Evolutionary conservation across 2,797 vertebrate species (phyloP).

Genomic region (Micrastur ruficollis): DNA sequence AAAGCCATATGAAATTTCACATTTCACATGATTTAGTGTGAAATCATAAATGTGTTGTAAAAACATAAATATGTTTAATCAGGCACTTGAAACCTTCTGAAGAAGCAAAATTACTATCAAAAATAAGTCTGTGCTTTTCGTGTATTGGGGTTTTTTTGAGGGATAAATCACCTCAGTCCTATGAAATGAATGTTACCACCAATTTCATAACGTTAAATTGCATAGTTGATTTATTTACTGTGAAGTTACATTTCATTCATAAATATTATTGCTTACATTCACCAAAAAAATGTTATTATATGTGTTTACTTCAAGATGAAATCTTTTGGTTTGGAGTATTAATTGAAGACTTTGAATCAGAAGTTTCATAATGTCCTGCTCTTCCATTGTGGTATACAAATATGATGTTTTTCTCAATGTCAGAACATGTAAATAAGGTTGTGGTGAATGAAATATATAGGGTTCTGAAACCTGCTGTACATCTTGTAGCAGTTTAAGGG

Average conservation of each 20-base stretch:
- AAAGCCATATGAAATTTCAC: neutral
- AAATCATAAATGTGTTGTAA: neutral
- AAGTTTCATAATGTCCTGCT: neutral
- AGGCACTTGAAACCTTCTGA: neutral
- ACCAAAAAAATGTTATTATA: neutral
- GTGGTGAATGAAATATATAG: neutral
- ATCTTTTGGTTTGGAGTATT: neutral
- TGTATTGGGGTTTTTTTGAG: neutral
- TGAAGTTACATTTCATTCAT: neutral
- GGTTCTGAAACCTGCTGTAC: neutral
- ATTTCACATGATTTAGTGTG: neutral
- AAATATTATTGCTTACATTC: neutral
- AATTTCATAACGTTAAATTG: neutral
- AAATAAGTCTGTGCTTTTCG: neutral
- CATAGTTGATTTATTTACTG: neutral
- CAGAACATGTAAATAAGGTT: neutral
- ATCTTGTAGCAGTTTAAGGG: neutral
- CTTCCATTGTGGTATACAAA: neutral
- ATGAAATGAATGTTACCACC: neutral
- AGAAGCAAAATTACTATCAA: neutral
- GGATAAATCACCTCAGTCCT: neutral
- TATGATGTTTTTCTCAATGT: rapidly evolving
- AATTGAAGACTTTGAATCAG: neutral
- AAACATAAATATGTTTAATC: neutral
- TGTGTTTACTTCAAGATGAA: neutral